Evolutionary conservation across 2,888 invertebrate species (phyloP).

Genomic region (Sarcophaga carnaria): DNA sequence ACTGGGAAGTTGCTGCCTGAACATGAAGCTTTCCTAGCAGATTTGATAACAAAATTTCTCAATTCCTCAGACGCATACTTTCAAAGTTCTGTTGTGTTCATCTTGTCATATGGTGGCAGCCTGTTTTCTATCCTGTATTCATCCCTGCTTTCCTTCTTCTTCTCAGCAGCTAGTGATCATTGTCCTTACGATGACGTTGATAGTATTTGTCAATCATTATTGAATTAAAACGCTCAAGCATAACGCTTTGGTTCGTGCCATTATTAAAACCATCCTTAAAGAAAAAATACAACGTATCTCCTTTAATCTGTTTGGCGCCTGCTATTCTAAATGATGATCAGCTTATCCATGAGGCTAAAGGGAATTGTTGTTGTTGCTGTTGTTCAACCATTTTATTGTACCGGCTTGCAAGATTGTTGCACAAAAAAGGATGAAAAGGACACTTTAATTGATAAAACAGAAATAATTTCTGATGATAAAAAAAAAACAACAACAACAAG

Average conservation of each 20-base stretch:
- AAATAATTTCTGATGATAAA: too few relatives aligned
- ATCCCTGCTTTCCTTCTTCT: not conserved
- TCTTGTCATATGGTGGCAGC: not conserved
- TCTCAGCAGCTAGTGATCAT: not conserved
- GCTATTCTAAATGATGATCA: not conserved
- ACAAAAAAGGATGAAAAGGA: not conserved
- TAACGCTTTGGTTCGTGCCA: too few relatives aligned
- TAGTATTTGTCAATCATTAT: slow-evolving; percentile 19
- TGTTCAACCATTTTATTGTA: not conserved
- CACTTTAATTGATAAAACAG: not conserved
- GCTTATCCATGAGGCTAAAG: not conserved
- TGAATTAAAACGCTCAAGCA: too few relatives aligned
- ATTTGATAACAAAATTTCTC: too few relatives aligned
- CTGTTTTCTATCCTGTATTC: not conserved
- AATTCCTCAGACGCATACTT: too few relatives aligned
- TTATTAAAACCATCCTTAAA: too few relatives aligned
- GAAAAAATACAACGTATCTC: too few relatives aligned
- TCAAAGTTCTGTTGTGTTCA: too few relatives aligned
- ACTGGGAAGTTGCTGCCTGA: too few relatives aligned
- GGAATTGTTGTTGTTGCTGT: not conserved
- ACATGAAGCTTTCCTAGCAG: too few relatives aligned
- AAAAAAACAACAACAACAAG: too few relatives aligned
- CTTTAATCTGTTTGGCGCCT: slow-evolving; percentile 14
- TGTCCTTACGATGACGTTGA: not conserved
- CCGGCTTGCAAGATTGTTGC: slow-evolving; percentile 2